Percentiles rank a stretch among this genome's conserved stretches.
Conservation (phyloP, 2,113 vertebrate genomes). For the Hoplias malabaricus region DNA sequence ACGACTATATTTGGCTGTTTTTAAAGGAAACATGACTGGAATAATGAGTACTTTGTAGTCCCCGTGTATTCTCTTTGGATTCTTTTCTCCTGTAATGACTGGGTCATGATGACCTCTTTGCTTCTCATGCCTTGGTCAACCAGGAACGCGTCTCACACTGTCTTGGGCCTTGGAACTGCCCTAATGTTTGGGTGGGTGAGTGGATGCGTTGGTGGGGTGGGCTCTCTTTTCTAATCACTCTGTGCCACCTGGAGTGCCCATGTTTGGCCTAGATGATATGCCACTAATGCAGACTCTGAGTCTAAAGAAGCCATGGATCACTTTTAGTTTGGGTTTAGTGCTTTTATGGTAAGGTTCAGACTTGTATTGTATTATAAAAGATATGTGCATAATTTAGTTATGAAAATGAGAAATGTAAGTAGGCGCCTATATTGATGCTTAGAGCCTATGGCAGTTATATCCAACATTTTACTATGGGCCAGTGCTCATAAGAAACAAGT, state of each 20-base stretch:
- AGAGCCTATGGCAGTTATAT: too few relatives aligned
- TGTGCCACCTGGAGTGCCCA: constrained; percentile 10
- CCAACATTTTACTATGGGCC: too few relatives aligned
- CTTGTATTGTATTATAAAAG: too few relatives aligned
- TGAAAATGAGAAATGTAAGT: too few relatives aligned
- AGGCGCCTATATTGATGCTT: too few relatives aligned
- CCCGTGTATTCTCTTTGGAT: background rate
- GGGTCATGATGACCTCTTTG: background rate
- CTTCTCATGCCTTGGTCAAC: background rate
- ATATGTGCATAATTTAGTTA: too few relatives aligned
- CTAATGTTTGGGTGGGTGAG: constrained; percentile 18
- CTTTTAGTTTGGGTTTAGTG: too few relatives aligned
- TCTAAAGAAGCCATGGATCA: background rate
- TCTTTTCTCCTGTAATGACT: background rate
- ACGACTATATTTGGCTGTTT: background rate
- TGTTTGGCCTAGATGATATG: background rate
- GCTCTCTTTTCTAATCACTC: constrained; percentile 18
- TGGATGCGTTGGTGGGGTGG: constrained; percentile 37
- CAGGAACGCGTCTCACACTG: background rate
- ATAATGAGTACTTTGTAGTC: too few relatives aligned
- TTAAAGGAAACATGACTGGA: background rate
- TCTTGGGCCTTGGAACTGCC: background rate
- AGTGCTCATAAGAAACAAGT: too few relatives aligned
- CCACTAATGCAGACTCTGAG: background rate
- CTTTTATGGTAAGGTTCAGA: background rate